A percentile compares a stretch with the other conserved stretches of the same genome.
Evolutionary conservation across 2,113 vertebrate genomes (phyloP).

Genomic region (Lonchura striata): DNA sequence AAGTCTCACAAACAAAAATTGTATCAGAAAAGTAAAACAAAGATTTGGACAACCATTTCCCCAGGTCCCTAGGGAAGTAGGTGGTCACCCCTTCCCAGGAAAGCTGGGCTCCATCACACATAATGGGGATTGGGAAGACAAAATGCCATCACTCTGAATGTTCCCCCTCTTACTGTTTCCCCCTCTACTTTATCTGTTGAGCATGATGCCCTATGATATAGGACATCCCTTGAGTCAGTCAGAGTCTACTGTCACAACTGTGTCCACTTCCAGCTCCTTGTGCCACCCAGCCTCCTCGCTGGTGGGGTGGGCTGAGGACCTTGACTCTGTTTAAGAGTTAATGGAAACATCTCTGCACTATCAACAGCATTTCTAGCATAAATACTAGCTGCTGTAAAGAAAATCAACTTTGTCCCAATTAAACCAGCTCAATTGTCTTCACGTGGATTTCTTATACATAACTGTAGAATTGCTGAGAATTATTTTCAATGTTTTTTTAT

Average conservation of each 20-base stretch:
- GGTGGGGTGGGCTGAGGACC: background rate
- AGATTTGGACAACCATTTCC: background rate
- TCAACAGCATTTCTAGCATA: background rate
- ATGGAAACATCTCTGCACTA: background rate
- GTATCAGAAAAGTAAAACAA: background rate
- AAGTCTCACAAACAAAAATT: background rate
- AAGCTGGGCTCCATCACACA: background rate
- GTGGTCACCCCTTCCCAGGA: background rate
- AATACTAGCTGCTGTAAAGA: background rate
- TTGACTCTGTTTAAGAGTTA: background rate
- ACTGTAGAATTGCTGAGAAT: background rate
- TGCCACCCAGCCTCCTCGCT: fast-evolving
- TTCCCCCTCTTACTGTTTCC: background rate
- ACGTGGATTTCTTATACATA: background rate
- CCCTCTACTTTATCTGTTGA: background rate
- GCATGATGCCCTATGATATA: too few relatives aligned
- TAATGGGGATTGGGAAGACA: background rate
- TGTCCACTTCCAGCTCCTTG: background rate
- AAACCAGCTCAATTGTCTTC: background rate
- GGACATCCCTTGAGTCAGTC: background rate
- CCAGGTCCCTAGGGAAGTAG: background rate
- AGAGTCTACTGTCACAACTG: background rate
- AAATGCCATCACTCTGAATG: background rate
- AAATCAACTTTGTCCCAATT: background rate
- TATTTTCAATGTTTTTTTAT: background rate